Evolutionary conservation across 2,113 vertebrate genomes (phyloP).

Genomic region (Sinocyclocheilus grahami): DNA sequence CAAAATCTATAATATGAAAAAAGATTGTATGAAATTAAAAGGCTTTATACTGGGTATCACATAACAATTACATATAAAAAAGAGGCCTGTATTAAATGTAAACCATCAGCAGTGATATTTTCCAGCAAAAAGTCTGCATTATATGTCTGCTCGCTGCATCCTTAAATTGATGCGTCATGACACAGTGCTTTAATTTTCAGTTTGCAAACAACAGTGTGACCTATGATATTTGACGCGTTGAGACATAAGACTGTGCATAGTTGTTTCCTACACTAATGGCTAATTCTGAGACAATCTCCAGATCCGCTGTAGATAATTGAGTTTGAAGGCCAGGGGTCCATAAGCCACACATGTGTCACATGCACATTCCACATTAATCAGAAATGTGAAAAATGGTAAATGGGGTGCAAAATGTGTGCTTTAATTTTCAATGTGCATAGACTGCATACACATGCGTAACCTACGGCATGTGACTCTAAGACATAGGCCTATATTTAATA

Average conservation of each 20-base stretch:
- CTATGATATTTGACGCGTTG: not conserved
- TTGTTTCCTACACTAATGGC: not conserved
- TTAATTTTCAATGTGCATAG: not conserved
- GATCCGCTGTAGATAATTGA: not conserved
- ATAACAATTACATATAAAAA: not conserved
- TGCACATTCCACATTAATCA: constrained; percentile 26
- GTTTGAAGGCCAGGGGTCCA: not conserved
- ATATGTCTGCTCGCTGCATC: not conserved
- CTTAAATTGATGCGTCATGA: not conserved
- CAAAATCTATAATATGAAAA: not conserved
- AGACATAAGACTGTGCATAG: not conserved
- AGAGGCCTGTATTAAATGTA: not conserved
- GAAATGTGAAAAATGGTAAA: not conserved
- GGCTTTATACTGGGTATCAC: not conserved
- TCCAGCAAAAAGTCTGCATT: not conserved
- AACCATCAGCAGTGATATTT: constrained; percentile 16
- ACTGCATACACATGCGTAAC: not conserved
- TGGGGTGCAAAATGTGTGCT: not conserved
- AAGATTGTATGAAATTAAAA: not conserved
- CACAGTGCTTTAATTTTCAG: constrained; percentile 1
- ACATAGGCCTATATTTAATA: not conserved
- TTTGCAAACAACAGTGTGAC: not conserved
- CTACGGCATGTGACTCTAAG: not conserved
- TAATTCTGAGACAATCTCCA: not conserved
- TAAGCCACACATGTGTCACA: not conserved